Base-by-base conservation (phyloP, 2,113 vertebrate species). In the Setophaga petechia region DNA sequence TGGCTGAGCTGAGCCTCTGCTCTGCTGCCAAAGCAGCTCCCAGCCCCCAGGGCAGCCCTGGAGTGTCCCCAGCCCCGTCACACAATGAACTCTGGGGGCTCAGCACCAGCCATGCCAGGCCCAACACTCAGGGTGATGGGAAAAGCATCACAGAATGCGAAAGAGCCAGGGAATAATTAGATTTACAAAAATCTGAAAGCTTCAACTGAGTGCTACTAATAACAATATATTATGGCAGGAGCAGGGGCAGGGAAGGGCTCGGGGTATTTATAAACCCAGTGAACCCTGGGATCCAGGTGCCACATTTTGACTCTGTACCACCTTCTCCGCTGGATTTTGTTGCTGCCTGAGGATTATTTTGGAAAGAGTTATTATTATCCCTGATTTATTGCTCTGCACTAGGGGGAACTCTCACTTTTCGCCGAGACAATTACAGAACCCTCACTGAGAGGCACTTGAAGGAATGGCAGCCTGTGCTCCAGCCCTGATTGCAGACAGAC, bases 351-450 rank as follows among this genome's bases (percentile, higher is more conserved):
- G 97, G 97, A 97, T 98, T 98, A 97, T 97, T 98, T 98, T 95
- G 96, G 97, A 96, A 97, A 96, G 96, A 97, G 96, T 97, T 98
- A 97, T 98, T 98, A 98, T 97, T 97, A 97, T 96, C 97, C 35
- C 5, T 97, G 98, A 97, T 98, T 97, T 98, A 97, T 97, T 89
- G 71, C 24, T 78, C 96, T 95, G 97, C 96, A 94, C 96, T 96
- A 94, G 94, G 95, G 97, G 96, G 92, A 98, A 97, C 97, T 97
- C 87, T 35, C 91, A 67, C 97, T 97, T 97, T 98, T 95, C 30
- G 37, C 89, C 35, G 69, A 97, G 95, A 97, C 96, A 97, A 97
- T 98, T 97, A 97, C 24, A 4, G 88, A 97, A 84, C 94, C 95
- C 95, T 97, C 69, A 13, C 49, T 43, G 96, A 95, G 97, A 96